Evolutionary conservation across 2,888 invertebrate genomes (phyloP).

Genomic region (Noctua janthe): DNA sequence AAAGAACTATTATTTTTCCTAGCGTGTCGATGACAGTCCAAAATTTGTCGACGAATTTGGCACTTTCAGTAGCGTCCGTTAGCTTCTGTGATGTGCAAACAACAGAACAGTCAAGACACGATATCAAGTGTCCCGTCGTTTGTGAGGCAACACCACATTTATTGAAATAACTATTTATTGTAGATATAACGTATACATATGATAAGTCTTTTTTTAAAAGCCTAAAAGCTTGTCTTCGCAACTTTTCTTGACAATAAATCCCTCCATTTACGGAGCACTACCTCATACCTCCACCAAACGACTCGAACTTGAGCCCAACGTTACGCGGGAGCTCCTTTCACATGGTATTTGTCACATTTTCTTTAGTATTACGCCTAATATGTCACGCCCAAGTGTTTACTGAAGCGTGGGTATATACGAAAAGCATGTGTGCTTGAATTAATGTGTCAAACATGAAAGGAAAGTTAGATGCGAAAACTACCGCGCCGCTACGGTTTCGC

Average conservation of each 20-base stretch:
- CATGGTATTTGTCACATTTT: conserved; percentile 34
- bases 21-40: too few relatives aligned
- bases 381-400: conserved; percentile 34
- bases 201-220: background rate
- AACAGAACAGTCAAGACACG: too few relatives aligned
- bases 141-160: too few relatives aligned
- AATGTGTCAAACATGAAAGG: conserved; percentile 17
- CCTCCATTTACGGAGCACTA: background rate
- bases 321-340: conserved; percentile 12
- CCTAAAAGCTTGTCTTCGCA: background rate
- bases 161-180: background rate
- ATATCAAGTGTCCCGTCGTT: too few relatives aligned
- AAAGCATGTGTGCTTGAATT: conserved; percentile 23
- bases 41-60: too few relatives aligned
- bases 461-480: conserved; percentile 25
- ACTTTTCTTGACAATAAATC: background rate
- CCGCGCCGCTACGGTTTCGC: background rate
- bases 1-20: too few relatives aligned
- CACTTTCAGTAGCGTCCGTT: too few relatives aligned
- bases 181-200: background rate
- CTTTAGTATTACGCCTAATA: conserved; percentile 24
- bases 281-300: conserved; percentile 1
- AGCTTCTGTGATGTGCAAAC: too few relatives aligned
- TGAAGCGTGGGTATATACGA: background rate
- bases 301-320: conserved; percentile 24